Evolutionary conservation across 2,888 invertebrate genomes (phyloP).

Genomic region (Melinaea menophilus): DNA sequence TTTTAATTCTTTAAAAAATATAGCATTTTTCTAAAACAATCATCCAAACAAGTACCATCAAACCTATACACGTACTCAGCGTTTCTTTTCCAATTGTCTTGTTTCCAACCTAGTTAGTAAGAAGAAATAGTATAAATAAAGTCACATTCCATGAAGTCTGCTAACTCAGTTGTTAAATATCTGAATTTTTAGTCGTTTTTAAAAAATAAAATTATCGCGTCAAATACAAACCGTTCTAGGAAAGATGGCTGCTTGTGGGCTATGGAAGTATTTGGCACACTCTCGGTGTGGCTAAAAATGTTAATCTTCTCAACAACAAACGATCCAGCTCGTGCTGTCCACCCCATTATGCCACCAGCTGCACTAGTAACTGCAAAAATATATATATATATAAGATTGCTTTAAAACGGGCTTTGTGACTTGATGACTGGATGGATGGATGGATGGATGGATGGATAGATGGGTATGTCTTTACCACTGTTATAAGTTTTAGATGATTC

Average conservation of each 20-base stretch:
- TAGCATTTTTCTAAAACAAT: slow-evolving; percentile 28
- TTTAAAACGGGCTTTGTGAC: no score
- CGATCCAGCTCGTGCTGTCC: slow-evolving; percentile 89
- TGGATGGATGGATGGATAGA: no score
- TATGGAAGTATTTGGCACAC: slow-evolving; percentile 63
- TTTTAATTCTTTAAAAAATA: slow-evolving; percentile 15
- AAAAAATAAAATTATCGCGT: no score
- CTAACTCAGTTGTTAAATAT: background rate
- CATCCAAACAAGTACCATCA: slow-evolving; percentile 30
- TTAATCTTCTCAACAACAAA: slow-evolving; percentile 90
- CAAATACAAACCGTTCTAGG: slow-evolving; percentile 61
- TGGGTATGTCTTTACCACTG: slow-evolving; percentile 20
- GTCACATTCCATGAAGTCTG: background rate
- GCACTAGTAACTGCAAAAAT: slow-evolving; percentile 49
- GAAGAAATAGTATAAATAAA: slow-evolving; percentile 37
- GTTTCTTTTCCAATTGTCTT: slow-evolving; percentile 39
- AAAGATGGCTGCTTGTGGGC: slow-evolving; percentile 73
- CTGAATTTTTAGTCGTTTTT: no score
- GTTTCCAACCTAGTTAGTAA: slow-evolving; percentile 51
- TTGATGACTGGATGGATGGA: no score
- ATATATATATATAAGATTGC: no score
- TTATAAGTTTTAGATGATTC: slow-evolving; percentile 50
- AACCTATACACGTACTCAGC: slow-evolving; percentile 52
- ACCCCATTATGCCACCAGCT: slow-evolving; percentile 80
- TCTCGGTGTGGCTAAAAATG: slow-evolving; percentile 72